Conservation (phyloP, 2,113 vertebrate genomes). For the Tor tambroides region DNA sequence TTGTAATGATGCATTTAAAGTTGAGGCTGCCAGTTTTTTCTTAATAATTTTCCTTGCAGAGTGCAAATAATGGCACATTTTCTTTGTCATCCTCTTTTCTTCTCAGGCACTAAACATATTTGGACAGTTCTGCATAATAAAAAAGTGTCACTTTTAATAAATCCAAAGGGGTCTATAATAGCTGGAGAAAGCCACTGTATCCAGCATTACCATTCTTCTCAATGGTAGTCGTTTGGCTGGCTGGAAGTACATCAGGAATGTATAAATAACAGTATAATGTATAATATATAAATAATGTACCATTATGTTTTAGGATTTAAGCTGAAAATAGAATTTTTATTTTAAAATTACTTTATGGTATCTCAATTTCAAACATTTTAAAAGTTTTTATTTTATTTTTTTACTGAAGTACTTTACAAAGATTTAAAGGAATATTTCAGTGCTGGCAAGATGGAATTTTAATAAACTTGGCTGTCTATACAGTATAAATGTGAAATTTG, state of each 20-base stretch:
- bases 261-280: too few species aligned
- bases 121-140: not conserved
- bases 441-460: too few species aligned
- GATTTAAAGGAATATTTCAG: too few species aligned
- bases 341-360: not conserved
- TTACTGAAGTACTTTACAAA: too few species aligned
- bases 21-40: slow-evolving; percentile 1
- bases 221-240: too few species aligned
- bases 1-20: slow-evolving; percentile 29
- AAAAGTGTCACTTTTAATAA: not conserved
- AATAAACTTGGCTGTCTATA: too few species aligned
- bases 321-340: not conserved
- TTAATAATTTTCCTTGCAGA: not conserved
- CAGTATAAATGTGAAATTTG: too few species aligned
- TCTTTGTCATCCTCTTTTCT: not conserved
- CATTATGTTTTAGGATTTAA: not conserved
- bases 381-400: too few species aligned
- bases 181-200: not conserved
- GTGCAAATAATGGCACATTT: slow-evolving; percentile 10
- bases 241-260: too few species aligned
- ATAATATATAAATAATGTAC: too few species aligned
- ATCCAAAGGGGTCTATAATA: not conserved
- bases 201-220: too few species aligned
- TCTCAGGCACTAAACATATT: not conserved
- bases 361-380: not conserved